Conservation (phyloP, 2,888 invertebrate species). For the Lypha dubia region DNA sequence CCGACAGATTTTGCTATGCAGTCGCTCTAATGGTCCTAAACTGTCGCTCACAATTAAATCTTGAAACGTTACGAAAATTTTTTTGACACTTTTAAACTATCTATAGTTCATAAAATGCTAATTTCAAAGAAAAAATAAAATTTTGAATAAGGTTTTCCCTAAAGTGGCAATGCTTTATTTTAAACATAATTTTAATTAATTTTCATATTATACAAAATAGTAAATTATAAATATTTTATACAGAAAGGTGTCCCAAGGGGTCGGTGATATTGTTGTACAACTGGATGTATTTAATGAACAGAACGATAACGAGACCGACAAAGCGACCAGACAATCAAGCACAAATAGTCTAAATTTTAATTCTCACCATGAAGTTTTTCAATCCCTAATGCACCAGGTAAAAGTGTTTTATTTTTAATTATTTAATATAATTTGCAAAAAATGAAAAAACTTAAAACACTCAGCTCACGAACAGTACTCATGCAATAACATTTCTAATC, state of each 20-base stretch:
- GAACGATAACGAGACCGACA: constrained; percentile 85
- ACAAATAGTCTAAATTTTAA: constrained; percentile 94
- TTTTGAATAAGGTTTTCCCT: no score
- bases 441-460: background rate
- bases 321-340: constrained; percentile 90
- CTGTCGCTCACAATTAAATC: no score
- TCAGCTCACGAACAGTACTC: constrained; percentile 94
- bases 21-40: no score
- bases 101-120: no score
- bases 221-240: constrained; percentile 2
- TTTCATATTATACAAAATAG: background rate
- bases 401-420: background rate
- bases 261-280: constrained; percentile 93
- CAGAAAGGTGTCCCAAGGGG: constrained; percentile 85
- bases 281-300: constrained; percentile 97
- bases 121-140: no score
- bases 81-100: no score
- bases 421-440: background rate
- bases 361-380: constrained; percentile 95
- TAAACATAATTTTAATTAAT: background rate
- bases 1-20: no score
- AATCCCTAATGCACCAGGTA: constrained; percentile 96
- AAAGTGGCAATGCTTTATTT: no score
- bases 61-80: no score
- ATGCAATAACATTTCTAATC: constrained; percentile 95